phyloP scores from a whole-genome alignment of 2,888 invertebrate genomes.

The Tineola bisselliella region DNA sequence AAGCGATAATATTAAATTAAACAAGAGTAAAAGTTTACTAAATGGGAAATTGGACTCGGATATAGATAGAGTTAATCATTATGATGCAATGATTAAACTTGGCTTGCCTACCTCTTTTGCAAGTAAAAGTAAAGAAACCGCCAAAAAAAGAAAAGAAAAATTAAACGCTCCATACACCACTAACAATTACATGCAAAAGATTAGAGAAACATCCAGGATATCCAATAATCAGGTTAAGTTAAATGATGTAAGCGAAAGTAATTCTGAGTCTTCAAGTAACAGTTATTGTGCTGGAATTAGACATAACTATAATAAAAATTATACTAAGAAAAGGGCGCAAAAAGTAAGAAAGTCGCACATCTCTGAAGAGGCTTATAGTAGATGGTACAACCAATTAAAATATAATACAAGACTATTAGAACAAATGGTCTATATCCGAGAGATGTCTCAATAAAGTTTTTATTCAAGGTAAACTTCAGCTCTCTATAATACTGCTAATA shows the following conservation, averaged over 20 bases:
- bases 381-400: conserved; percentile 46
- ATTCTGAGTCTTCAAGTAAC: background rate
- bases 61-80: conserved; percentile 4
- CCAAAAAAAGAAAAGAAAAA: background rate
- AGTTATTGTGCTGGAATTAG: background rate
- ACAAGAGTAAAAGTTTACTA: too few relatives aligned
- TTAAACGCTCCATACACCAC: background rate
- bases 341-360: conserved; percentile 5
- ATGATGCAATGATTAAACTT: conserved; percentile 23
- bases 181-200: background rate
- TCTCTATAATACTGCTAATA: too few relatives aligned
- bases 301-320: conserved; percentile 3
- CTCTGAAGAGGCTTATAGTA: conserved; percentile 21
- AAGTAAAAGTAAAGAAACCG: conserved; percentile 15
- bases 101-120: conserved; percentile 32
- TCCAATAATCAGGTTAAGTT: background rate
- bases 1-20: too few relatives aligned
- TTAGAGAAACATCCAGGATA: background rate
- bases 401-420: conserved; percentile 35
- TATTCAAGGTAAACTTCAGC: too few relatives aligned
- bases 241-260: background rate
- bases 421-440: conserved; percentile 37
- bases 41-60: background rate
- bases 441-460: conserved; percentile 26
- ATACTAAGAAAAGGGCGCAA: conserved; percentile 15